Base-by-base conservation (phyloP, 2,113 vertebrate species). In the Ploceus nigricollis region DNA sequence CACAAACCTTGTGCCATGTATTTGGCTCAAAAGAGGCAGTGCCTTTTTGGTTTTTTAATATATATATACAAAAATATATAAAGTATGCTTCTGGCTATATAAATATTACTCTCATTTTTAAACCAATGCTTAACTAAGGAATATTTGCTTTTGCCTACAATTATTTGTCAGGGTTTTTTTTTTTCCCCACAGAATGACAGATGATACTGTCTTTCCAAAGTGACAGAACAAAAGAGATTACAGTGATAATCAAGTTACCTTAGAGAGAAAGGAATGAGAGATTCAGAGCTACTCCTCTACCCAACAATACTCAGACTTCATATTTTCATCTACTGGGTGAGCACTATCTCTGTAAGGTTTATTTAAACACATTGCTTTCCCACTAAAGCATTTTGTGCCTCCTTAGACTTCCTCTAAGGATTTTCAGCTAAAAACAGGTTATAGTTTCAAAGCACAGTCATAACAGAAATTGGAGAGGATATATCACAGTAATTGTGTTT, bases 171-270 rank as follows among this genome's bases (percentile, higher is more conserved):
- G 10, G 16, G 10, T 0, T 22, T n/a, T 54, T 15, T 17, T 54
- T 51, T 20, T 10, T 1, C 6, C 3, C 72, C 75, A 42, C 40
- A 37, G 61, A 89, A 87, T 96, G 96, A 97, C 42, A 78, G 76
- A 97, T 84, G 76, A 94, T 82, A 81, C 45, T 57, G 39, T 57
- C 72, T 94, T 94, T 87, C 80, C 85, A 90, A 96, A 96, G 54
- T 88, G 96, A 94, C 91, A 89, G 82, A 87, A 87, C 89, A 96
- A 95, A 96, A 95, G 77, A 89, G 60, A 96, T 96, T 96, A 95
- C 75, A 61, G 68, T 61, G 82, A 91, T 94, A 97, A 96, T 96
- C 89, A 69, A 84, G 94, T 96, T 97, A 96, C 84, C 60, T 95
- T 42, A 64, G 81, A 72, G 53, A 94, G 87, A 87, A 95, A 82